Base-by-base conservation (phyloP, 35 echinoderm and acorn worm genomes). In the Lytechinus variegatus region DNA sequence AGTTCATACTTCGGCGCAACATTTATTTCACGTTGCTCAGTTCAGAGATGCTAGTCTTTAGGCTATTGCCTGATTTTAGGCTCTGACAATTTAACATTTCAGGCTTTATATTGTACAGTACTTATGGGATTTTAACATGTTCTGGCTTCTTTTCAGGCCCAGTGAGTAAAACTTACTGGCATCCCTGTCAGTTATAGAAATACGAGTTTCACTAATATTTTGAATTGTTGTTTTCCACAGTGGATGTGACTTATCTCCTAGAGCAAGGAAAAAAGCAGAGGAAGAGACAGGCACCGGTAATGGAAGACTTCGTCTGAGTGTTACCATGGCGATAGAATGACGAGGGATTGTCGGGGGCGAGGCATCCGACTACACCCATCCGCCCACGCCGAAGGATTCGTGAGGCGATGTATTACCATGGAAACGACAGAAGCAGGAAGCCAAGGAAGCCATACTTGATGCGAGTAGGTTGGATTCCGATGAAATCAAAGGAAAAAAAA, bases 191-290 rank as follows among this genome's bases (percentile, higher is more conserved):
- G 33, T 44, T 44, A 44, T 44, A 44, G n/a, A 44, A 44, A 44
- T 2, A 44, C 2, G 33, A 44, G 33, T 44, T 44, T 44, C 33
- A 10, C 10, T 10, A 12, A 60, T 60, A 12, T 60, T 60, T 60
- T 60, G 57, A 12, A 3, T 90, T 44, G 88, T 21, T 90, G 28
- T 52, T 90, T 90, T 87, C 61, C 91, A 72, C 96, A 79, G 96
- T 98, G 44, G 97, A 98, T 97, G 86, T 98, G 94, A 98, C 96
- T 27, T 98, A 96, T 56, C 89, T 98, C 12, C 54, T 98, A 56
- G 97, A 98, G 91, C 95, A 97, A 95, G 96, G 97, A 27, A 98
- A 98, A 56, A 86, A 96, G 54, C 96, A 96, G 86, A 94, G 97
- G 57, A 98, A 98, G 94, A 94, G 97, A 93, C 95, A 96, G 14